Base-by-base conservation (phyloP, 1,140 invertebrate species). In the Gryllus bimaculatus region DNA sequence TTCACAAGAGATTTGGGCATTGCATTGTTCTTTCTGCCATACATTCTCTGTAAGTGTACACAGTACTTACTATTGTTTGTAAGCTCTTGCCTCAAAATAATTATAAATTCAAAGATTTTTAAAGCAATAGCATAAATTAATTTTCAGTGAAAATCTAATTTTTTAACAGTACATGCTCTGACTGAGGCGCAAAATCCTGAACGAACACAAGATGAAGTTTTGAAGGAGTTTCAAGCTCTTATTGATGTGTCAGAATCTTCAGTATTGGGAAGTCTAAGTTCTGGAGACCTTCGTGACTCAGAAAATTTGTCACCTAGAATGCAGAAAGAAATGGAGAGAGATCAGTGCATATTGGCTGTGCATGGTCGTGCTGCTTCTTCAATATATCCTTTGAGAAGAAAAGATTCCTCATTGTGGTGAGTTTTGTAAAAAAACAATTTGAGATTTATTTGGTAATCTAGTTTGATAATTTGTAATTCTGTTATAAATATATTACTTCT, bases 21-120 rank as follows among this genome's bases (percentile, higher is more conserved):
- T 39, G 82, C 93, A 48, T 90, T 91, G 82, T 89, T 92, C 73
- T 93, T 93, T 83, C 85, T 94, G 78, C 93, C 92, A 0, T 90
- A 93, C 81, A 90, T 94, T 74, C 83, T 94, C 15, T 82, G 87
- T 87, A 82, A 83, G 84, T 84, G 77, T 10, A 73, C 20, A 80
- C 76, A 78, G 77, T 79, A 78, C 48, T 47, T 47, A 8, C 13
- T 77, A 78, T 26, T n/a, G 21, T 77, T 48, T 12, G 7, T 8
- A 78, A 48, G 15, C 18, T 21, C 13, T 48, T 39, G 26, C 26
- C 26, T 39, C 2, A 5, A 18, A 73, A 39, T 39, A 39, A 39
- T 39, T 39, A 39, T 39, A 39, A 39, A 39, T 39, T 39, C 26
- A 39, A 39, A 39, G 26, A 39, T 39, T 39, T 39, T 39, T 39